A percentile compares a stretch with the other conserved stretches of the same genome.
Conservation (phyloP, 37 sponge, comb jelly and placozoan genomes). For the Corticium candelabrum region DNA sequence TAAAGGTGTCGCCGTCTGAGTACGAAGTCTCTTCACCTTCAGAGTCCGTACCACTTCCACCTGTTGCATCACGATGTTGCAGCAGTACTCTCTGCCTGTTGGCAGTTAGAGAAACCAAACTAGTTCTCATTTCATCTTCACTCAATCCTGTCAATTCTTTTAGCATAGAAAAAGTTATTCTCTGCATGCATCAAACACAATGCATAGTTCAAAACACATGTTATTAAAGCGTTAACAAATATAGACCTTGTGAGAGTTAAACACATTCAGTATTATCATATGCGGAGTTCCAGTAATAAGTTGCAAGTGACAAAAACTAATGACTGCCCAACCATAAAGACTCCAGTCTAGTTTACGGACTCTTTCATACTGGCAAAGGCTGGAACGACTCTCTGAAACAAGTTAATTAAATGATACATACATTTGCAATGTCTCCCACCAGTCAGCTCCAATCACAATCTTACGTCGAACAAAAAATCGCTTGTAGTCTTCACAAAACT, state of each 20-base stretch:
- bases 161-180: neutral
- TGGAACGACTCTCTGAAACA: neutral
- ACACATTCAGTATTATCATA: slow-evolving; percentile 52
- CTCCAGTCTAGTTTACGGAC: slow-evolving; percentile 47
- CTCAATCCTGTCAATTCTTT: neutral
- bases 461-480: slow-evolving; percentile 28
- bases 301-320: slow-evolving; percentile 17
- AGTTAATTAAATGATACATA: neutral
- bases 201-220: too few relatives aligned
- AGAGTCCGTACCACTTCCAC: neutral
- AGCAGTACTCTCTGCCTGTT: neutral
- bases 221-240: too few relatives aligned
- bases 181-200: too few relatives aligned
- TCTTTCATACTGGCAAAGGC: slow-evolving; percentile 24
- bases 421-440: neutral
- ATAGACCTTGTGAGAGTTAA: slow-evolving; percentile 42
- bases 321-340: slow-evolving; percentile 40
- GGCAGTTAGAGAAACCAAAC: neutral
- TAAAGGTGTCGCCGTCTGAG: slow-evolving; percentile 1
- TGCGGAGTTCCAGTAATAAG: slow-evolving; percentile 46
- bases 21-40: neutral
- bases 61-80: neutral
- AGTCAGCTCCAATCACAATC: neutral
- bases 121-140: neutral
- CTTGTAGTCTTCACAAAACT: slow-evolving; percentile 43